A percentile compares a stretch with the other conserved stretches of the same genome.
phyloP scores from a whole-genome alignment of 2,797 vertebrate genomes.

The Ara ararauna region DNA sequence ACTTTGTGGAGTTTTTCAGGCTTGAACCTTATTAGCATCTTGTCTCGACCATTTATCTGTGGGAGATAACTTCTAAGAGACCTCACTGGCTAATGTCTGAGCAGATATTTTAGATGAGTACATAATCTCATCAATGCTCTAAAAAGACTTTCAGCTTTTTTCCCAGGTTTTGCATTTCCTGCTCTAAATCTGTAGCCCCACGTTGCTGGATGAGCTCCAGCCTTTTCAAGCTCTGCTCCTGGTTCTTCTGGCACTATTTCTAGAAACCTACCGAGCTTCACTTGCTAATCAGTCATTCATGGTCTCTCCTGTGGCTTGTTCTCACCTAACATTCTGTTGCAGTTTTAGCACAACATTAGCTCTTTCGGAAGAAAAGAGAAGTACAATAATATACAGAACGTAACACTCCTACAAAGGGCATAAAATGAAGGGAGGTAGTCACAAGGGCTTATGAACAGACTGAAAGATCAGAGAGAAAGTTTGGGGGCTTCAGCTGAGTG shows the following conservation, averaged over 20 bases:
- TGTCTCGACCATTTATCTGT: background rate
- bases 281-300: background rate
- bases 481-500: background rate
- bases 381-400: background rate
- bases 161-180: background rate
- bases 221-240: background rate
- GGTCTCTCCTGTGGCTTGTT: background rate
- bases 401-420: background rate
- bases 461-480: background rate
- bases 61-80: background rate
- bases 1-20: background rate
- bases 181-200: background rate
- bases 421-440: background rate
- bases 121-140: background rate
- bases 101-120: background rate
- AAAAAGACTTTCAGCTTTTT: background rate
- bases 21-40: background rate
- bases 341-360: background rate
- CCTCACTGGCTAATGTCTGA: background rate
- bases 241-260: background rate
- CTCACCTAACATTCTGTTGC: background rate
- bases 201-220: background rate
- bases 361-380: background rate
- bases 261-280: background rate
- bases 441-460: background rate